A percentile compares a stretch with the other conserved stretches of the same genome.
Evolutionary conservation across 2,113 vertebrate genomes (phyloP).

Genomic region (Psettodes erumei): DNA sequence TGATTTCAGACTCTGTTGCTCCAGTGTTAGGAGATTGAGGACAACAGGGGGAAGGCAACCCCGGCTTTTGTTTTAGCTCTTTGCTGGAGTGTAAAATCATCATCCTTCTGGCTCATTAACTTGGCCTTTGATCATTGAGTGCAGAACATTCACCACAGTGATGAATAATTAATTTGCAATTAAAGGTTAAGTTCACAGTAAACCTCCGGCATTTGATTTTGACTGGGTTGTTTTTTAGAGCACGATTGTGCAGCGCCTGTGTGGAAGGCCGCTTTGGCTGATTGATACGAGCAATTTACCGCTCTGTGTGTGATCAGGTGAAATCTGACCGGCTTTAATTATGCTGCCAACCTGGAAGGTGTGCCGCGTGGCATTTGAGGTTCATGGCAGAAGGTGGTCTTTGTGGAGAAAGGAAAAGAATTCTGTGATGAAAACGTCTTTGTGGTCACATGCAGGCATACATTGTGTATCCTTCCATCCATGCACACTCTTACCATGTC

Average conservation of each 20-base stretch:
- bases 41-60: conserved; percentile 44
- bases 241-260: conserved; percentile 9
- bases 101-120: conserved; percentile 75
- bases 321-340: conserved; percentile 71
- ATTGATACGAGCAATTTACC: conserved; percentile 70
- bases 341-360: conserved; percentile 53
- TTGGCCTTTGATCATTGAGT: conserved; percentile 73
- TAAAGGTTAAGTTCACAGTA: conserved; percentile 76
- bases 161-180: conserved; percentile 80
- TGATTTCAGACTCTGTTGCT: conserved; percentile 53
- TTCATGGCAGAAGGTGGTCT: conserved; percentile 24
- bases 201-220: conserved; percentile 69
- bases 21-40: conserved; percentile 35
- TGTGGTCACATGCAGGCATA: conserved; percentile 31
- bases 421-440: conserved; percentile 40
- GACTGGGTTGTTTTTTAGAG: conserved; percentile 35
- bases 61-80: conserved; percentile 61
- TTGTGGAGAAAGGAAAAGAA: conserved; percentile 1
- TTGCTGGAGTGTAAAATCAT: conserved; percentile 69
- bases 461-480: conserved; percentile 41
- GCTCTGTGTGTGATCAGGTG: conserved; percentile 64
- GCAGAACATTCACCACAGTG: conserved; percentile 64
- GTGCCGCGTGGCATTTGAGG: conserved; percentile 36
- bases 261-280: conserved; percentile 48
- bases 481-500: conserved; percentile 37